Evolutionary conservation across 2,113 vertebrate genomes (phyloP).

Genomic region (Dipodomys stephensi): DNA sequence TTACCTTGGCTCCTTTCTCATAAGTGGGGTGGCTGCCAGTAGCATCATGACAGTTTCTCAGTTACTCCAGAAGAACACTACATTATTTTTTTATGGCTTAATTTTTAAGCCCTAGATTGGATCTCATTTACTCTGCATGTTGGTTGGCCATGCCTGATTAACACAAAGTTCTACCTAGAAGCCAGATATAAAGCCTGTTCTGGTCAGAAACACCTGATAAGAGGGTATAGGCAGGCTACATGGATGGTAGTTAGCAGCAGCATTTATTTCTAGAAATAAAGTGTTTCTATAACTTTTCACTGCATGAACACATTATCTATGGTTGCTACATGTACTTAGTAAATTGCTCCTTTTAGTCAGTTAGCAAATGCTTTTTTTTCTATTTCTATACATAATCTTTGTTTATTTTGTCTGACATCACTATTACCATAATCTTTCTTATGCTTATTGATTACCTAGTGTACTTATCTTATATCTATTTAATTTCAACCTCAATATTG

Average conservation of each 20-base stretch:
- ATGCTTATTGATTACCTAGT: neutral
- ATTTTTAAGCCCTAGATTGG: neutral
- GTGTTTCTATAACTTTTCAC: neutral
- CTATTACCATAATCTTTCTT: neutral
- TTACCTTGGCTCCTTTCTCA: neutral
- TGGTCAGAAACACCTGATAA: neutral
- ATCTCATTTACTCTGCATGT: neutral
- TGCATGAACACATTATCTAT: neutral
- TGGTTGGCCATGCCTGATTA: neutral
- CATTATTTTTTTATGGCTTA: constrained; percentile 10
- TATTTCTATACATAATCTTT: neutral
- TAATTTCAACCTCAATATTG: neutral
- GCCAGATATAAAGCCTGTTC: neutral
- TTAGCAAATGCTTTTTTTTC: neutral
- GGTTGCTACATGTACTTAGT: neutral
- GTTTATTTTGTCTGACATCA: neutral
- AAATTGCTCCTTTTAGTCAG: neutral
- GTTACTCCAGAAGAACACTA: neutral
- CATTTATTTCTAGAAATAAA: neutral
- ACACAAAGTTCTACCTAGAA: neutral
- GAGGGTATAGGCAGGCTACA: neutral
- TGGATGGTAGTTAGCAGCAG: neutral
- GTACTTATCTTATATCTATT: neutral
- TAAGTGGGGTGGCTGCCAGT: neutral
- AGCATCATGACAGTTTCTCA: neutral